Conservation (phyloP, 2,888 invertebrate genomes). For the Byasa hedistus region DNA sequence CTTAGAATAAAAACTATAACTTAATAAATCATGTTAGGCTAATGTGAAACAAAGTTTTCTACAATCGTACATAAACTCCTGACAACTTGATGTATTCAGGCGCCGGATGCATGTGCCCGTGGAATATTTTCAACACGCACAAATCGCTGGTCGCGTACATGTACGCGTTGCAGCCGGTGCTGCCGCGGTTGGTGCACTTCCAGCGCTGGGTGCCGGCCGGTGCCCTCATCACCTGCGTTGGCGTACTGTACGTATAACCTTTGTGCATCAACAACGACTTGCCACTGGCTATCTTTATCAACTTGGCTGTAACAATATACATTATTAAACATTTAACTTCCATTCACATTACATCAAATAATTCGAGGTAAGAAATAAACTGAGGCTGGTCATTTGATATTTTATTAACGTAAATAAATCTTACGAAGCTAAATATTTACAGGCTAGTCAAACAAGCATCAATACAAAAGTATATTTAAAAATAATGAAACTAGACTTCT, state of each 20-base stretch:
- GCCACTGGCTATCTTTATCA: conserved; percentile 30
- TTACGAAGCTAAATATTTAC: too few species aligned
- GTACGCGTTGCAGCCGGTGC: conserved; percentile 32
- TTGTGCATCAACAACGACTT: conserved; percentile 33
- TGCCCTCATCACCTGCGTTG: conserved; percentile 21
- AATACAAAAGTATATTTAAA: background rate
- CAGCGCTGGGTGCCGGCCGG: conserved; percentile 22
- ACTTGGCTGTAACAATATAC: conserved; percentile 27
- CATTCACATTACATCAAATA: too few species aligned
- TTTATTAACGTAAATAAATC: background rate
- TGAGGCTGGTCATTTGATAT: background rate
- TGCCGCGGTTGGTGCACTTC: conserved; percentile 35
- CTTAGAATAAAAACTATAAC: background rate
- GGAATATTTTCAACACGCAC: conserved; percentile 23
- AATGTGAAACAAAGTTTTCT: background rate
- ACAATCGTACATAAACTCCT: conserved; percentile 33
- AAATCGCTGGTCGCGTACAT: conserved; percentile 28
- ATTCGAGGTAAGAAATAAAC: too few species aligned
- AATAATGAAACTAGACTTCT: background rate
- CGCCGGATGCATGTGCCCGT: conserved; percentile 35
- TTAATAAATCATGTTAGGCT: background rate
- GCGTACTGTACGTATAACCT: conserved; percentile 37
- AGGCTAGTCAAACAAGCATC: background rate
- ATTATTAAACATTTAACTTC: background rate
- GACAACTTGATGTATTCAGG: conserved; percentile 30